Percentiles rank a stretch among this genome's conserved stretches.
phyloP scores from a whole-genome alignment of 2,797 vertebrate species.

The Trachops cirrhosus region DNA sequence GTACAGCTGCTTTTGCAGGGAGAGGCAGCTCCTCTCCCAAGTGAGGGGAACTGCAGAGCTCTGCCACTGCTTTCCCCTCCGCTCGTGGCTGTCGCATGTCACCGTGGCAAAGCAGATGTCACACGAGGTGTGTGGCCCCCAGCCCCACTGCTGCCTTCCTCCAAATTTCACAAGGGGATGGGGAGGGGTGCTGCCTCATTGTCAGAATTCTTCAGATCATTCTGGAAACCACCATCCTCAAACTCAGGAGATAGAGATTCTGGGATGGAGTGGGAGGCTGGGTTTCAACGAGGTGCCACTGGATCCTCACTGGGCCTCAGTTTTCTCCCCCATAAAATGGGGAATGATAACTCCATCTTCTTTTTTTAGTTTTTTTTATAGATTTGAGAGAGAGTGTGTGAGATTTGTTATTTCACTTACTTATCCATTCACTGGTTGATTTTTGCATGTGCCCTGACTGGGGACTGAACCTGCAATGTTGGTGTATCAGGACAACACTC shows the following conservation, averaged over 20 bases:
- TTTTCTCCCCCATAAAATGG: background rate
- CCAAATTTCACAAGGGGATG: too few relatives aligned
- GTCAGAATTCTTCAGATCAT: background rate
- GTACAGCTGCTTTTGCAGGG: background rate
- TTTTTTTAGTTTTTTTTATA: background rate
- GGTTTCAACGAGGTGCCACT: background rate
- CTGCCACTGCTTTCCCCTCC: background rate
- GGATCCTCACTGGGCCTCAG: background rate
- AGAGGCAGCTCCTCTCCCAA: background rate
- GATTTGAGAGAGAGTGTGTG: background rate
- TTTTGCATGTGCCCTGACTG: background rate
- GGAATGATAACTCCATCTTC: background rate
- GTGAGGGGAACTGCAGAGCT: background rate
- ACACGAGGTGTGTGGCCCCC: fast-evolving
- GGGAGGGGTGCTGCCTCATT: background rate
- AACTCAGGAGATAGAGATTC: background rate
- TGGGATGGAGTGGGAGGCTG: background rate
- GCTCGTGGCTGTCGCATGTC: fast-evolving
- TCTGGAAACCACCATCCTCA: background rate
- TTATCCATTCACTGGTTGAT: background rate
- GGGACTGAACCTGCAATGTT: background rate
- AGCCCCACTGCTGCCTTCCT: background rate
- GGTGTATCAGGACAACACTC: background rate
- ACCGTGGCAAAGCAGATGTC: background rate
- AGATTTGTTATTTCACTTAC: background rate